These are phyloP conservation scores for Beroe forskalii DNA, from an alignment of 37 sponge, comb jelly and placozoan genomes.

Conservation along the genomic window DNA sequence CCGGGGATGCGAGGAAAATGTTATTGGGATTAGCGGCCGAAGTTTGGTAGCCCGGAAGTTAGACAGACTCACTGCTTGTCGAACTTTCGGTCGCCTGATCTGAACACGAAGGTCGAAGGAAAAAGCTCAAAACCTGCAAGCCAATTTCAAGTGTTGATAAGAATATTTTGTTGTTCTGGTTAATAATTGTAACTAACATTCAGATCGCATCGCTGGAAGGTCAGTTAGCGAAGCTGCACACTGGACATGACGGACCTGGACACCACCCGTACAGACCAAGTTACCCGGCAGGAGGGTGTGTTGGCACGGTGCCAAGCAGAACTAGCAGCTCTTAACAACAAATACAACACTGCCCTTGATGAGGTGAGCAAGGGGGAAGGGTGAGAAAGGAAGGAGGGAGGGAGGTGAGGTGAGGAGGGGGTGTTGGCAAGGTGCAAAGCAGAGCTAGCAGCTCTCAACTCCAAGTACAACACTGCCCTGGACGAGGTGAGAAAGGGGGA, in stretches of 20 bases:
- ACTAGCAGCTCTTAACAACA: constrained; percentile 36
- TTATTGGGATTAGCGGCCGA: too few relatives aligned
- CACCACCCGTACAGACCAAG: constrained; percentile 35
- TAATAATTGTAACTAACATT: too few relatives aligned
- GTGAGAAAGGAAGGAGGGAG: neutral
- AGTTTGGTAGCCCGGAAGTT: too few relatives aligned
- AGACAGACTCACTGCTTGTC: too few relatives aligned
- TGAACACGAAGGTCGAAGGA: too few relatives aligned
- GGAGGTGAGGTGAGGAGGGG: too few relatives aligned
- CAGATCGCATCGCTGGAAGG: constrained; percentile 21
- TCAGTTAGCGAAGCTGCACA: neutral
- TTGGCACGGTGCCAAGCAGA: constrained; percentile 31
- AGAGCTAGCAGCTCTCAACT: constrained; percentile 31
- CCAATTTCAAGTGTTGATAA: too few relatives aligned
- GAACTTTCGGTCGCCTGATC: too few relatives aligned
- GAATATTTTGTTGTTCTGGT: too few relatives aligned
- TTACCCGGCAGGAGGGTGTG: constrained; percentile 1
- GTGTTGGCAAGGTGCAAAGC: constrained; percentile 25
- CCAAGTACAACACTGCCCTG: constrained; percentile 29
- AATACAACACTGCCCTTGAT: constrained; percentile 11
- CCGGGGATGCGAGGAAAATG: too few relatives aligned
- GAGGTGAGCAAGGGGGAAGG: neutral
- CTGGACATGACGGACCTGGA: constrained; percentile 19
- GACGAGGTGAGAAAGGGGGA: neutral
- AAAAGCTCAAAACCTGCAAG: too few relatives aligned